phyloP scores from a whole-genome alignment of 2,888 invertebrate genomes.

The Orthonevra nobilis region DNA sequence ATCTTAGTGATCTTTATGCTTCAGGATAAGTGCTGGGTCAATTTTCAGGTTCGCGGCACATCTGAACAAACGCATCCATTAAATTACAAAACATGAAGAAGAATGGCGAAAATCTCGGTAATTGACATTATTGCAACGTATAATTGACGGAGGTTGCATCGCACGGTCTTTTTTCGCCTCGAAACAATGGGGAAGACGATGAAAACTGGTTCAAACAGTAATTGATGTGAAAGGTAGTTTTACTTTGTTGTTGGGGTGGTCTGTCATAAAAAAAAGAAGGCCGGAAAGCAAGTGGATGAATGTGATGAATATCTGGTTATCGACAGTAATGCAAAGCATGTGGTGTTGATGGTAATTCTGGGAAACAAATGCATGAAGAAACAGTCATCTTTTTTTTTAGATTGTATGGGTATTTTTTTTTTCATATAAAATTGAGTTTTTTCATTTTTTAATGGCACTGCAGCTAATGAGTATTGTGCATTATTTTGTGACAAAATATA shows the following conservation, averaged over 20 bases:
- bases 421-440: too few relatives aligned
- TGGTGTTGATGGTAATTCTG: too few relatives aligned
- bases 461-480: too few relatives aligned
- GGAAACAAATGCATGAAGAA: too few relatives aligned
- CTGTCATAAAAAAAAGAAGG: constrained; percentile 5
- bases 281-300: constrained; percentile 1
- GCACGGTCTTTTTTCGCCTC: constrained; percentile 3
- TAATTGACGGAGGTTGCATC: constrained; percentile 22
- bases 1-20: too few relatives aligned
- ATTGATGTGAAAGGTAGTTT: constrained; percentile 37
- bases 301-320: too few relatives aligned
- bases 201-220: constrained; percentile 40
- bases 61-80: background rate
- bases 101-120: constrained; percentile 15
- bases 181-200: constrained; percentile 11
- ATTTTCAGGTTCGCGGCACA: background rate
- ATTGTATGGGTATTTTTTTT: too few relatives aligned
- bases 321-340: too few relatives aligned
- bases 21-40: too few relatives aligned
- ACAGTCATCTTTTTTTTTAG: too few relatives aligned
- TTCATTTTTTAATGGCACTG: too few relatives aligned
- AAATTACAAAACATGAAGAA: background rate
- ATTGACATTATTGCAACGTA: constrained; percentile 35
- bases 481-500: too few relatives aligned
- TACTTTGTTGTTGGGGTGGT: constrained; percentile 8